Conservation (phyloP, 2,888 invertebrate species). For the Chymomyza fuscimana region DNA sequence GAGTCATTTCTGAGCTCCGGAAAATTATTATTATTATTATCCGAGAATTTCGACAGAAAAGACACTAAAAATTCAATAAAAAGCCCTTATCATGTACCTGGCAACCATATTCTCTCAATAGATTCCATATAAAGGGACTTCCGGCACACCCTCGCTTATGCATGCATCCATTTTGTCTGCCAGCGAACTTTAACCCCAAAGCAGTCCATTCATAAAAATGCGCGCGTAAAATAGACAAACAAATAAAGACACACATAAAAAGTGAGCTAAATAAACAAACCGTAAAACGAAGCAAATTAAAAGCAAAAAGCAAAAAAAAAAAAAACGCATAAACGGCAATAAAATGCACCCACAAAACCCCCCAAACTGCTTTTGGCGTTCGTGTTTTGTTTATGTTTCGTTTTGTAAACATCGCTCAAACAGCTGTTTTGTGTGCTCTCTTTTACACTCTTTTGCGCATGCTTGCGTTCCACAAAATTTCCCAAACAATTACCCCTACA, state of each 20-base stretch:
- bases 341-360: background rate
- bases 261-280: conserved; percentile 69
- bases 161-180: conserved; percentile 31
- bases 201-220: conserved; percentile 58
- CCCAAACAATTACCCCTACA: conserved; percentile 77
- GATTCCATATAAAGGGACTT: too few species aligned
- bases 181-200: conserved; percentile 57
- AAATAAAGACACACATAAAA: conserved; percentile 41
- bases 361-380: background rate
- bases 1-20: too few species aligned
- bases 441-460: conserved; percentile 47
- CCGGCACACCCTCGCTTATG: conserved; percentile 31
- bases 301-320: conserved; percentile 11
- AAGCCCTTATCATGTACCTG: too few species aligned
- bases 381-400: conserved; percentile 17
- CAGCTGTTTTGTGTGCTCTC: conserved; percentile 23
- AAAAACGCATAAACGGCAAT: conserved; percentile 7
- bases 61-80: too few species aligned
- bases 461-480: conserved; percentile 60
- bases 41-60: too few species aligned
- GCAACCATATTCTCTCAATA: too few species aligned
- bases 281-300: conserved; percentile 34
- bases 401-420: conserved; percentile 40
- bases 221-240: conserved; percentile 46
- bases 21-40: too few species aligned